phyloP scores from a whole-genome alignment of 2,113 vertebrate species.

The Heloderma charlesbogerti region DNA sequence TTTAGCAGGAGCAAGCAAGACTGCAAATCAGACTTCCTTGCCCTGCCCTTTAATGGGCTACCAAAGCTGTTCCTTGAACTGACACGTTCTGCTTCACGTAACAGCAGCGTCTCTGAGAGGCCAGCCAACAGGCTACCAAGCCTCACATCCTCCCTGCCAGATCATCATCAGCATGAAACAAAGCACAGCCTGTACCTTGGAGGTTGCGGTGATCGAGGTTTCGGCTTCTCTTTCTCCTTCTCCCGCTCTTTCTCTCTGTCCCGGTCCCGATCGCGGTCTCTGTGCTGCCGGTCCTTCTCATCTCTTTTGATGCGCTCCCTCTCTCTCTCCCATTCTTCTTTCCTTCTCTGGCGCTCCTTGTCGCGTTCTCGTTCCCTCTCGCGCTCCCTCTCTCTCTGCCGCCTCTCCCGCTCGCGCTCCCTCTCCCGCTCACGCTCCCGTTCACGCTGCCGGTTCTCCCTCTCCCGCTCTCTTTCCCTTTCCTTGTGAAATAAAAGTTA shows the following conservation, averaged over 20 bases:
- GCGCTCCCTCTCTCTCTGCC: slow-evolving; percentile 89
- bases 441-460: slow-evolving; percentile 89
- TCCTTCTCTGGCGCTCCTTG: slow-evolving; percentile 90
- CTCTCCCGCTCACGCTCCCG: slow-evolving; percentile 88
- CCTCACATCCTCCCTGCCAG: too few relatives aligned
- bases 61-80: accelerated
- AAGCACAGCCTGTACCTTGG: slow-evolving; percentile 78
- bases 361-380: slow-evolving; percentile 91
- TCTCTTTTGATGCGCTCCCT: slow-evolving; percentile 79
- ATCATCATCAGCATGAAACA: accelerated
- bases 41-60: not conserved
- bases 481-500: slow-evolving; percentile 77
- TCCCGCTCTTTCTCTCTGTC: slow-evolving; percentile 87
- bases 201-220: slow-evolving; percentile 87
- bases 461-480: slow-evolving; percentile 86
- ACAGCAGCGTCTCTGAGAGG: too few relatives aligned
- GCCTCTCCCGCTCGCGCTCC: slow-evolving; percentile 89
- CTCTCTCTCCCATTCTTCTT: slow-evolving; percentile 85
- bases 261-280: slow-evolving; percentile 69
- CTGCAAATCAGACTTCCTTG: accelerated
- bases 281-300: slow-evolving; percentile 80
- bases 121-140: not conserved
- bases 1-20: too few relatives aligned
- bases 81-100: accelerated
- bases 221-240: slow-evolving; percentile 91